Percentiles rank a stretch among this genome's conserved stretches.
Evolutionary conservation across 2,888 invertebrate genomes (phyloP).

Genomic region (Melanchra persicariae): DNA sequence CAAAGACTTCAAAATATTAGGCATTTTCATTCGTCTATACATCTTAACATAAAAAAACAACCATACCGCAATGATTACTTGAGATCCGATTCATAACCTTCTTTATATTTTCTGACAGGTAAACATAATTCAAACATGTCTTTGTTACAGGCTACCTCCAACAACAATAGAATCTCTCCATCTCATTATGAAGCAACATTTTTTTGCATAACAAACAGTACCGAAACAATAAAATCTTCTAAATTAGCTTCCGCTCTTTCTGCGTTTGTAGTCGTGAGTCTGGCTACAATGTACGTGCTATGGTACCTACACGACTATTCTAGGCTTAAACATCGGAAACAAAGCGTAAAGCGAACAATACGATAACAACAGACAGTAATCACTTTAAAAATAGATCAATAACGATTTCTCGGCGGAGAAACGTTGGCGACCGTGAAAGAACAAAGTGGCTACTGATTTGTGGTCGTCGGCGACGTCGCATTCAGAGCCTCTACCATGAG

Average conservation of each 20-base stretch:
- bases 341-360: conserved; percentile 77
- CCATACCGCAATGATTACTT: conserved; percentile 53
- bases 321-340: conserved; percentile 53
- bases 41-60: conserved; percentile 40
- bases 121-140: conserved; percentile 66
- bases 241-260: conserved; percentile 81
- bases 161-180: conserved; percentile 62
- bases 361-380: conserved; percentile 79
- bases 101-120: conserved; percentile 65
- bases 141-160: conserved; percentile 60
- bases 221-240: conserved; percentile 75
- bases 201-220: conserved; percentile 74
- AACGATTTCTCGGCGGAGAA: conserved; percentile 78
- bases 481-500: too few species aligned
- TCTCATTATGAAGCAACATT: conserved; percentile 68
- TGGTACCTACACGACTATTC: conserved; percentile 62
- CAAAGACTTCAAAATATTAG: conserved; percentile 65
- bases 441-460: conserved; percentile 89
- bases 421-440: conserved; percentile 82
- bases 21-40: conserved; percentile 55
- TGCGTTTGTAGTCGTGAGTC: conserved; percentile 77
- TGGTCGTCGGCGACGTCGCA: conserved; percentile 77
- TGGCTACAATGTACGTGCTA: conserved; percentile 61
- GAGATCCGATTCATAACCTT: conserved; percentile 62
- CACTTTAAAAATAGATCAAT: conserved; percentile 79